These are phyloP conservation scores for Plebejus argus DNA, from an alignment of 2,888 invertebrate species.

Conservation along the genomic window DNA sequence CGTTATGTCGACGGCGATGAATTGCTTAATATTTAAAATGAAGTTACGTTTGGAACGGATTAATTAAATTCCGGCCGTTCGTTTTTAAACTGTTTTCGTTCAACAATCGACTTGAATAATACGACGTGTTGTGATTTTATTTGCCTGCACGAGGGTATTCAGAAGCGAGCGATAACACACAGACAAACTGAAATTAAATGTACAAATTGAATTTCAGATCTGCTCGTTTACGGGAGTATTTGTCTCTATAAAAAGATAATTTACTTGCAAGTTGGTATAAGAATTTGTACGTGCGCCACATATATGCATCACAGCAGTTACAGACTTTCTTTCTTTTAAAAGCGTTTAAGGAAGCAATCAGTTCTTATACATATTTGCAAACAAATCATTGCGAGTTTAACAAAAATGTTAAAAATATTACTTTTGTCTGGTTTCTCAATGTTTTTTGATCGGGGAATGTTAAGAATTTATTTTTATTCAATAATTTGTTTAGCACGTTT, in stretches of 20 bases:
- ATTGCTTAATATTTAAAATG: conserved; percentile 4
- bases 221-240: neutral
- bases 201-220: neutral
- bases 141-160: neutral
- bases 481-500: too few species aligned
- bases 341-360: too few species aligned
- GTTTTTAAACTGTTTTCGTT: neutral
- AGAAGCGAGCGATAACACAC: neutral
- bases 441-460: too few species aligned
- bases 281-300: neutral
- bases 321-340: too few species aligned
- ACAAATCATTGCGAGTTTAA: too few species aligned
- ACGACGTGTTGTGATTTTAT: conserved; percentile 12
- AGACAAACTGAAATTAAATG: neutral
- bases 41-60: conserved; percentile 17
- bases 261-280: neutral
- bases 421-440: too few species aligned
- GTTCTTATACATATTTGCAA: too few species aligned
- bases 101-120: conserved; percentile 1
- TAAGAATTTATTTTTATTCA: too few species aligned
- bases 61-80: neutral
- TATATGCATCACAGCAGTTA: too few species aligned
- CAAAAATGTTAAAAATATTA: too few species aligned
- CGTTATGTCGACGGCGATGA: neutral
- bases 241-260: neutral